Base-by-base conservation (phyloP, 1,140 invertebrate genomes). In the Neotoxoptera formosana region DNA sequence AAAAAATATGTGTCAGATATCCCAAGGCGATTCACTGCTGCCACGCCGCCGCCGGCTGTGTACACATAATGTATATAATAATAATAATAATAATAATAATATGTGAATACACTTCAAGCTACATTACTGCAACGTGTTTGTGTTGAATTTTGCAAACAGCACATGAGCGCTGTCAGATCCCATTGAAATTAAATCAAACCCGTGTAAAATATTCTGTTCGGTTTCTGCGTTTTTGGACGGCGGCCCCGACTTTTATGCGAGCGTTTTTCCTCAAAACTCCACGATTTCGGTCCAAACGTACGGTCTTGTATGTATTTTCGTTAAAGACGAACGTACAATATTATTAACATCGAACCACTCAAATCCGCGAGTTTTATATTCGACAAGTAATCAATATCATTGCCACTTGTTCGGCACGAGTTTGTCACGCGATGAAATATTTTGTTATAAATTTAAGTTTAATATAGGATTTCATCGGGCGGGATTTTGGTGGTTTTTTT, bases 1-100 rank as follows among this genome's bases (percentile, higher is more conserved):
- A 86, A 83, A 20, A 84, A 93, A 92, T 81, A 84, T n/a, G 17
- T 56, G 81, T 84, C 81, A 45, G 81, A 51, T 51, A 76, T 84
- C 48, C 67, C 21, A 53, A 53, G 48, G 67, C 81, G 47, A 86
- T 86, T 86, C 89, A 89, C 51, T 14, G 45, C 84, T 30, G 25
- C 41, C 60, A 76, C 48, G 47, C 45, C 30, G 47, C 45, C 30
- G 23, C 23, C 14, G 41, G 34, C 30, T 51, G 11, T 53, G 23
- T 23, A 3, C 34, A 53, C 51, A 53, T 89, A 56, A 56, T 36
- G 41, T 41, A 8, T 56, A 56, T 56, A 56, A n/a, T 23, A 30
- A 51, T 34, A 21, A 51, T 45, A n/a, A n/a, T n/a, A n/a, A 56
- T 56, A 56, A n/a, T 23, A 30, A 51, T 34, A 21, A 51, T 45